These are phyloP conservation scores for Urocitellus parryii DNA, from an alignment of 2,113 vertebrate species.

Conservation along the genomic window DNA sequence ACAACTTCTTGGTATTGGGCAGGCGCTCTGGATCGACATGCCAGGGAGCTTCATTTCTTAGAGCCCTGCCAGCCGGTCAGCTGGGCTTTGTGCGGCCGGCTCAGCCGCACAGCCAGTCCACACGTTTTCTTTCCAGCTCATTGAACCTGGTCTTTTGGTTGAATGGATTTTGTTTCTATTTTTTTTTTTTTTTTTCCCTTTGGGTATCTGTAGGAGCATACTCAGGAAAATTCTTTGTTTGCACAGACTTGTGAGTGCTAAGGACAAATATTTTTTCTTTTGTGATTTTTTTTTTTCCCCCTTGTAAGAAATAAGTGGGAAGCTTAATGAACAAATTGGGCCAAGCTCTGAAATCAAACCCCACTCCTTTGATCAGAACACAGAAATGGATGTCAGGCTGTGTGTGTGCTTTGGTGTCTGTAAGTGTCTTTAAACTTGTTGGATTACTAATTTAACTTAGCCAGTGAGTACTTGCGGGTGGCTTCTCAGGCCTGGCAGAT, in stretches of 20 bases:
- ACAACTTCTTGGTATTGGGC: background rate
- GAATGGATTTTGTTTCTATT: conserved; percentile 19
- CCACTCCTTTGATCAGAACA: background rate
- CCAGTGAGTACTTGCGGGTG: background rate
- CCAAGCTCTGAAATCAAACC: background rate
- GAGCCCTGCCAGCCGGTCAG: background rate
- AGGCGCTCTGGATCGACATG: background rate
- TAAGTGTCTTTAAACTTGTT: background rate
- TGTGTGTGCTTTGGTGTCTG: background rate
- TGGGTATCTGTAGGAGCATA: background rate
- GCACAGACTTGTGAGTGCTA: background rate
- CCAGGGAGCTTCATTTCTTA: background rate
- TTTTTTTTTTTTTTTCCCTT: background rate
- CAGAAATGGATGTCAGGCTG: background rate
- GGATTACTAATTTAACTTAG: background rate
- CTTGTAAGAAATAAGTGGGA: conserved; percentile 17
- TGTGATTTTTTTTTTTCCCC: background rate
- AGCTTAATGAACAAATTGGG: background rate
- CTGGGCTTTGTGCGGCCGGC: background rate
- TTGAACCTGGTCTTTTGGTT: background rate
- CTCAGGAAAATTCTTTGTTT: background rate
- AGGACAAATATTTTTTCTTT: background rate
- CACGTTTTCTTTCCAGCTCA: background rate
- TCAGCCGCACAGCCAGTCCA: background rate
- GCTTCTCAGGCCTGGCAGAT: background rate